Conservation (phyloP, 2,113 vertebrate genomes). For the Brachyistius frenatus region DNA sequence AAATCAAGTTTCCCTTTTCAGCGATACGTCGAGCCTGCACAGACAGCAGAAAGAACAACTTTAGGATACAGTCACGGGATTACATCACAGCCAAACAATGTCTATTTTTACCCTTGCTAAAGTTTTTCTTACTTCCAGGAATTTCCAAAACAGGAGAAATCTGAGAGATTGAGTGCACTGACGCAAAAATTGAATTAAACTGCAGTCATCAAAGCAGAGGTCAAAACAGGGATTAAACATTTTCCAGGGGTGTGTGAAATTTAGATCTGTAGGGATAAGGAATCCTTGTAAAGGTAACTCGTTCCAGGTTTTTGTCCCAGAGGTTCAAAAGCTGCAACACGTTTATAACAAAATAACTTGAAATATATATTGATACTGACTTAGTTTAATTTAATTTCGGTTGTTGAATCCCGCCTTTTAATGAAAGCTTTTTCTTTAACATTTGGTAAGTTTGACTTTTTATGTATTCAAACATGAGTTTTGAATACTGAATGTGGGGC, state of each 20-base stretch:
- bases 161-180: constrained; percentile 50
- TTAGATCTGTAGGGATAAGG: constrained; percentile 13
- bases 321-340: not conserved
- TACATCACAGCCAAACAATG: constrained; percentile 82
- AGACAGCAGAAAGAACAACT: constrained; percentile 65
- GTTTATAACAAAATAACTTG: not conserved
- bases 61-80: constrained; percentile 69
- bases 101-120: constrained; percentile 80
- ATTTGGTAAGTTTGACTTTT: no score
- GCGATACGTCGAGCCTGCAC: constrained; percentile 63
- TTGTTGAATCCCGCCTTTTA: no score
- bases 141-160: constrained; percentile 80
- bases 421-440: no score
- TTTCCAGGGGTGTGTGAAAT: constrained; percentile 27
- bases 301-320: constrained; percentile 13
- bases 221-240: constrained; percentile 53
- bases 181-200: constrained; percentile 54
- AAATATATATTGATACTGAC: not conserved
- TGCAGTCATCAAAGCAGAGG: constrained; percentile 34
- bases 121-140: constrained; percentile 77
- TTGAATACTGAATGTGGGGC: no score
- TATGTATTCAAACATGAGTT: no score
- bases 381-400: no score
- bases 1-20: constrained; percentile 74
- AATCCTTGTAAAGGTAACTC: constrained; percentile 20